These are phyloP conservation scores for Oreohelix idahoensis DNA, from an alignment of 1,140 invertebrate genomes.

Conservation along the genomic window DNA sequence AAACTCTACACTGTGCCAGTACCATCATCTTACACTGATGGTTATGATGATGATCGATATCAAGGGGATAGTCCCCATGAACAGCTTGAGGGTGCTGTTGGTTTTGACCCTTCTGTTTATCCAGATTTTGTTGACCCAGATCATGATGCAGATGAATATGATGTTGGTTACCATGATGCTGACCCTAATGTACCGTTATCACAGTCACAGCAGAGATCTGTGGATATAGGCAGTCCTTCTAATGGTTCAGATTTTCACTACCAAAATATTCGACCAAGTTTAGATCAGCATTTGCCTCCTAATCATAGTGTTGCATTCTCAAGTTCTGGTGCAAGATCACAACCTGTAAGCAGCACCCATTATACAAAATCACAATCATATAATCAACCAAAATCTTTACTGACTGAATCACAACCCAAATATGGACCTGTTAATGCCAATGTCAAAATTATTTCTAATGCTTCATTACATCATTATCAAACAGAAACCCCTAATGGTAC, in stretches of 20 bases:
- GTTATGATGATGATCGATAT: neutral
- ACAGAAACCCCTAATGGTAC: neutral
- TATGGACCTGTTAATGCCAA: conserved; percentile 21
- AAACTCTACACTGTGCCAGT: neutral
- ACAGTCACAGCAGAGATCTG: neutral
- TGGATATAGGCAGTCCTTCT: neutral
- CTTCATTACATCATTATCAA: neutral
- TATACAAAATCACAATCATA: neutral
- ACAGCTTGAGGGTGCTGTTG: conserved; percentile 3
- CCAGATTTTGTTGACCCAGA: conserved; percentile 4
- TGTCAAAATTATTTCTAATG: neutral
- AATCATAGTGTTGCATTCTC: neutral
- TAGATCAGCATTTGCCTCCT: neutral
- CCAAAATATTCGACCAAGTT: neutral
- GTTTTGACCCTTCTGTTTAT: neutral
- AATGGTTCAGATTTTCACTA: neutral
- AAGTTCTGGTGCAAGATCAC: neutral
- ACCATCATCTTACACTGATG: neutral
- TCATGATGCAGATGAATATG: neutral
- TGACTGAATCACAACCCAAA: neutral
- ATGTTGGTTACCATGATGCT: neutral
- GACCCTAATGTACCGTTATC: neutral
- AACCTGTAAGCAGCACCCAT: neutral
- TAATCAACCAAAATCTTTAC: neutral
- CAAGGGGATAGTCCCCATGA: neutral